phyloP scores from a whole-genome alignment of 2,888 invertebrate species.

The Trachelus stipa region DNA sequence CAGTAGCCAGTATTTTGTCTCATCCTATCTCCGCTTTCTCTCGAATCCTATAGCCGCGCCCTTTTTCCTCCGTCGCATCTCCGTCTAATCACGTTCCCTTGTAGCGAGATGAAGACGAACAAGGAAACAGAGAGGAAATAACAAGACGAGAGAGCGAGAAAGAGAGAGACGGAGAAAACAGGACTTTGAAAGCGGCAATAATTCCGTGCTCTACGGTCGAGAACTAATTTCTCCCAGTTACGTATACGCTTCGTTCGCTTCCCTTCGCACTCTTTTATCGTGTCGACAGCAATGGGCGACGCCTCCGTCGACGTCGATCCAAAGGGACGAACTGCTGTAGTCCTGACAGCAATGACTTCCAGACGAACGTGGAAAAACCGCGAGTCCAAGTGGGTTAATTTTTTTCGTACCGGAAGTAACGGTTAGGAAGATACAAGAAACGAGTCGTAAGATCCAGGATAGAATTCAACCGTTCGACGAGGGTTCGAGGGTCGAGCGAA shows the following conservation, averaged over 20 bases:
- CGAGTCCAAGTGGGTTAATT: neutral
- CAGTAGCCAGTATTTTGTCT: neutral
- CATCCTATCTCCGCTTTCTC: slow-evolving; percentile 28
- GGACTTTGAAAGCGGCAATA: slow-evolving; percentile 53
- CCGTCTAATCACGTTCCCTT: slow-evolving; percentile 6
- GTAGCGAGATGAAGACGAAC: neutral
- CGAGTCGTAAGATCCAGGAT: neutral
- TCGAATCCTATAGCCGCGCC: slow-evolving; percentile 15
- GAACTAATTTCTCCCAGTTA: slow-evolving; percentile 50
- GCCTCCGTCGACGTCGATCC: neutral
- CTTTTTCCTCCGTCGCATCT: neutral
- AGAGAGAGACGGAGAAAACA: slow-evolving; percentile 11
- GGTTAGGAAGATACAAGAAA: neutral
- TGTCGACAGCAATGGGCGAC: neutral
- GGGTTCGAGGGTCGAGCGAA: neutral
- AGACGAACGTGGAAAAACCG: neutral
- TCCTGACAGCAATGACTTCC: neutral
- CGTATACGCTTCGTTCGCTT: slow-evolving; percentile 16
- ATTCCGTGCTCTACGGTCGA: slow-evolving; percentile 50
- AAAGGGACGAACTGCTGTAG: neutral
- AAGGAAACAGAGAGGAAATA: neutral
- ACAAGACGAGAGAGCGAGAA: neutral
- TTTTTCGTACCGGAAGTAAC: neutral
- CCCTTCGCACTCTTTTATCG: slow-evolving; percentile 20
- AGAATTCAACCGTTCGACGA: neutral